phyloP scores from a whole-genome alignment of 2,113 vertebrate species.

The Oceanites oceanicus region DNA sequence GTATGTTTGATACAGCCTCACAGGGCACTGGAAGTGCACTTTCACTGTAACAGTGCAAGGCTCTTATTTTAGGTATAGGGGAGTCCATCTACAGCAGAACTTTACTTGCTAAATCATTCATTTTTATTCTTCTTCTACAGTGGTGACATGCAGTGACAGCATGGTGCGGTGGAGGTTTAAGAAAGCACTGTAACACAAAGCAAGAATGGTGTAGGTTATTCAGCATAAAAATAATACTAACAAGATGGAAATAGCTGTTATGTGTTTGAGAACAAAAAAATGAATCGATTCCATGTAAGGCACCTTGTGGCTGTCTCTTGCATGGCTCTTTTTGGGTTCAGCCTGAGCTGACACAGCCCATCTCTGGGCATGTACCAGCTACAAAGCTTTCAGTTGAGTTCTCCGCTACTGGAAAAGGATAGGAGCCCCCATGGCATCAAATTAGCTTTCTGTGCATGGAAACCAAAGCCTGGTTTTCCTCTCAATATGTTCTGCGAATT shows the following conservation, averaged over 20 bases:
- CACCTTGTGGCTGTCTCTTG: background rate
- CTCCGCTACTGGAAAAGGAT: background rate
- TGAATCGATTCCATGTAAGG: accelerated
- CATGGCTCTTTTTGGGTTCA: background rate
- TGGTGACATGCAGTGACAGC: background rate
- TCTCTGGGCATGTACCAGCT: background rate
- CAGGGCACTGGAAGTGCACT: background rate
- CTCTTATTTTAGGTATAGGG: background rate
- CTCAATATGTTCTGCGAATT: background rate
- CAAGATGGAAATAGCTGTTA: background rate
- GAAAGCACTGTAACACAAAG: background rate
- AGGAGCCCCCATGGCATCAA: background rate
- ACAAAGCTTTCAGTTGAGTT: background rate
- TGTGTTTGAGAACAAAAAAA: background rate
- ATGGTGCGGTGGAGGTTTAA: background rate
- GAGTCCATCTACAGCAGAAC: background rate
- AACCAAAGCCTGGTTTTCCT: background rate
- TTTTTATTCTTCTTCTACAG: background rate
- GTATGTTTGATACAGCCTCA: background rate
- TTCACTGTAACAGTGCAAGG: background rate
- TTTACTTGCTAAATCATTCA: background rate
- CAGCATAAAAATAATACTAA: background rate
- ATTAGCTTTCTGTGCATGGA: background rate
- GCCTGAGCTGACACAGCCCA: background rate
- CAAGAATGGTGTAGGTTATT: background rate